Evolutionary conservation across 2,888 invertebrate species (phyloP), one percentile per base, ranked within the genome.

Genomic region (Drosophila anomelani): DNA sequence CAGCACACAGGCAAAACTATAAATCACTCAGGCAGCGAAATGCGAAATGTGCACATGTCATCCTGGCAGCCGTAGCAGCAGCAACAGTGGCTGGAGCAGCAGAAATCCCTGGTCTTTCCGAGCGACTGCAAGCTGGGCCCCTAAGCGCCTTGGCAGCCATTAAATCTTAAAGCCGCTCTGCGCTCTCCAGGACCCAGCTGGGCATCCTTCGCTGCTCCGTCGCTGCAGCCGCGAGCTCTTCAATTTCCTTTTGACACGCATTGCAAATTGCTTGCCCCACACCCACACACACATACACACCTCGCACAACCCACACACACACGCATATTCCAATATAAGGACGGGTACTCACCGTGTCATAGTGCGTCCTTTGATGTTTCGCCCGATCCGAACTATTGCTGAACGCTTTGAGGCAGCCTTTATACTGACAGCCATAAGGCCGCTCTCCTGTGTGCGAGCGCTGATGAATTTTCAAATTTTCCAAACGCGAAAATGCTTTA

Each of bases 301-400:
- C 49, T 34, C 20, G 34, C 34, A 51, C 51, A 20, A 51, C 49
- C 58, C 44, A 34, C 41, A 57, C 49, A 57, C 49, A 62, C 39
- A 20, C 39, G 56, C 10, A 17, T 8, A 17, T 9, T 10, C 5
- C 51, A 34, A 41, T 60, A 61, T 61, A 49, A 44, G 20, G 44
- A 64, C 43, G 34, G 56, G 39, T 78, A 94, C 96, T 95, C 94
- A 99, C 99, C 92, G 98, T 98, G 93, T 99, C 98, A 83, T 98
- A 98, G 93, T 99, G 99, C 1, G 99, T 99, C 85, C 99, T 94
- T 93, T 99, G 99, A 93, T 99, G 99, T 93, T 99, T 99, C 9
- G 99, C 99, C 58, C 99, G 94, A 92, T 99, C 99, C 1, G 98
- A 99, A 75, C 99, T 99, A 93, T 99, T 99, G 90, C 98, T 98